Conservation (phyloP, 2,113 vertebrate genomes). For the Larimichthys crocea region DNA sequence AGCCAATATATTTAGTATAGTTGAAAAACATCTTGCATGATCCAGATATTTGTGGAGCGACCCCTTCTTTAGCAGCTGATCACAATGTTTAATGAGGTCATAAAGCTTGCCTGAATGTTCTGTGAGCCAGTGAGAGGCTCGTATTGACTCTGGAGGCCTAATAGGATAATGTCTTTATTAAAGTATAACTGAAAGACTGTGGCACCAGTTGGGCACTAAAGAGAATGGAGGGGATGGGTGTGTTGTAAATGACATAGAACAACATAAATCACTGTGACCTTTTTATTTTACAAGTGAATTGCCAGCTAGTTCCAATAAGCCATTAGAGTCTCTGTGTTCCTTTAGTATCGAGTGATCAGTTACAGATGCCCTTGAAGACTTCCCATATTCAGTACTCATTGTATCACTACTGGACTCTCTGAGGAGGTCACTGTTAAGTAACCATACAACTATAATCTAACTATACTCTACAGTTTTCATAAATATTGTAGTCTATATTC, state of each 20-base stretch:
- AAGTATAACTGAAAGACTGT: slow-evolving; percentile 41
- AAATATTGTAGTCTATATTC: background rate
- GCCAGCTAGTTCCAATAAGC: slow-evolving; percentile 3
- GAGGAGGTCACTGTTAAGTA: background rate
- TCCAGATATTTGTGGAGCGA: too few species aligned
- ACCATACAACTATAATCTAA: too few species aligned
- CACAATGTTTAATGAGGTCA: slow-evolving; percentile 5
- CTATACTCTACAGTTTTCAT: background rate
- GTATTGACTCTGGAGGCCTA: slow-evolving; percentile 19
- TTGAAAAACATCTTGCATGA: background rate
- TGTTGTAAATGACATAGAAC: slow-evolving; percentile 14
- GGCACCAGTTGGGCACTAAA: slow-evolving; percentile 29
- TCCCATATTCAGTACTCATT: background rate
- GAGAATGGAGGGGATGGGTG: slow-evolving; percentile 17
- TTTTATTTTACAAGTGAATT: slow-evolving; percentile 12
- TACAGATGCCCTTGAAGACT: slow-evolving; percentile 25
- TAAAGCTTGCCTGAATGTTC: background rate
- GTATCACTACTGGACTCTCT: background rate
- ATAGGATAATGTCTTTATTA: slow-evolving; percentile 40
- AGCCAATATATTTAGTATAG: background rate
- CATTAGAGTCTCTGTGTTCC: slow-evolving; percentile 24
- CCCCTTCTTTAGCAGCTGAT: background rate
- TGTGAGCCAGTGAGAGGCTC: background rate
- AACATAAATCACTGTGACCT: slow-evolving; percentile 20
- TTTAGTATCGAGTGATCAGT: slow-evolving; percentile 31